Conservation (phyloP, 2,888 invertebrate genomes). For the Torymus tubicola region DNA sequence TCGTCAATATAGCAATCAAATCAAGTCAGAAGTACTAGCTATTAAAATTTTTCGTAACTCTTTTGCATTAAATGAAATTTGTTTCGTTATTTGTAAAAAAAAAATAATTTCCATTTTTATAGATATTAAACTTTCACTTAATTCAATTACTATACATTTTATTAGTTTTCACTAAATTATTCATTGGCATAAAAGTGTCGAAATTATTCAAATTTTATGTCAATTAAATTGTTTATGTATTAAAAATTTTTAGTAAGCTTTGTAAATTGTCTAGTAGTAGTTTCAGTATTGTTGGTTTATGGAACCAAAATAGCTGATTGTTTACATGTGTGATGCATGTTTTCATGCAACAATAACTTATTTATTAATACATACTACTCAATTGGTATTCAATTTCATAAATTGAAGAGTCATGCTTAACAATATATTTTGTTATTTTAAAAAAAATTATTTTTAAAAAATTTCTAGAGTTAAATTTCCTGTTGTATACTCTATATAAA, state of each 20-base stretch:
- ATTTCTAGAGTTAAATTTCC: constrained; percentile 3
- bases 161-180: too few relatives aligned
- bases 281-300: not conserved
- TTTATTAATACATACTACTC: constrained; percentile 16
- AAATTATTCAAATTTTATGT: too few relatives aligned
- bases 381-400: constrained; percentile 7
- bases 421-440: constrained; percentile 7
- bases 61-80: not conserved
- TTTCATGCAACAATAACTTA: not conserved
- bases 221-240: not conserved
- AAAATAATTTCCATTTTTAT: constrained; percentile 15
- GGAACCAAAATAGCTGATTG: not conserved
- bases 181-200: too few relatives aligned
- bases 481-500: constrained; percentile 16
- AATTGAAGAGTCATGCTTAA: constrained; percentile 7
- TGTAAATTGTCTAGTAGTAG: not conserved
- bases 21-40: constrained; percentile 8
- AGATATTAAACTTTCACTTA: too few relatives aligned
- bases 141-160: too few relatives aligned
- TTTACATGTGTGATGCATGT: not conserved
- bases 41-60: not conserved
- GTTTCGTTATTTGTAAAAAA: not conserved
- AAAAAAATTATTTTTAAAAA: not conserved
- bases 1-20: constrained; percentile 11
- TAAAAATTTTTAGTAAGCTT: not conserved